phyloP scores from a whole-genome alignment of 2,113 vertebrate species.

The Psettodes erumei region DNA sequence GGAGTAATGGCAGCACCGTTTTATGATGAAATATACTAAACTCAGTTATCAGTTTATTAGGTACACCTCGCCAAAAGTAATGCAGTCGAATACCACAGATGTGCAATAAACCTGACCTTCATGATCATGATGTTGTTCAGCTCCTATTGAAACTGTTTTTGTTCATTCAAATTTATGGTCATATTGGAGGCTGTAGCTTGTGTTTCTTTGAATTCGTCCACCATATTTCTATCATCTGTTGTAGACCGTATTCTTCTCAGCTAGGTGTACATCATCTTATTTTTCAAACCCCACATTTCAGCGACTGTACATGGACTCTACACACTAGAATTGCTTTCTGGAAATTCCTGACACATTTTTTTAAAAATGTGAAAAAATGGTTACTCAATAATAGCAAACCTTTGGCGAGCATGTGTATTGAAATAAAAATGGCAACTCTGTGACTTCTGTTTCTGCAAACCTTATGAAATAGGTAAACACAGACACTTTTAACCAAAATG shows the following conservation, averaged over 20 bases:
- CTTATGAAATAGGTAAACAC: neutral
- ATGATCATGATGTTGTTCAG: neutral
- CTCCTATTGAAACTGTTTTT: neutral
- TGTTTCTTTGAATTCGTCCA: neutral
- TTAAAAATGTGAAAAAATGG: neutral
- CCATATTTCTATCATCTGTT: neutral
- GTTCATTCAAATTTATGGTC: neutral
- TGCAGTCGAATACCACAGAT: neutral
- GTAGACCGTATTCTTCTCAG: neutral
- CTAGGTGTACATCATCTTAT: too few relatives aligned
- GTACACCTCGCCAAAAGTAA: neutral
- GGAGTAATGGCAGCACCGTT: neutral
- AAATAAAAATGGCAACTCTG: neutral
- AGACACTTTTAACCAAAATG: constrained; percentile 5
- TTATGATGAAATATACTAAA: neutral
- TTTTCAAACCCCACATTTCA: neutral
- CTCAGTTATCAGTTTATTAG: neutral
- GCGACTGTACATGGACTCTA: neutral
- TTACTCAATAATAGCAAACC: too few relatives aligned
- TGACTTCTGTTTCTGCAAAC: constrained; percentile 10
- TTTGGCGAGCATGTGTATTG: neutral
- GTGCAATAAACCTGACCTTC: neutral
- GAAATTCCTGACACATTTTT: neutral
- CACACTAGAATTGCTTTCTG: neutral
- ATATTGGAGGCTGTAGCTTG: neutral